A percentile compares a stretch with the other conserved stretches of the same genome.
These are phyloP conservation scores for Hydrophis major DNA, from an alignment of 2,797 vertebrate species.

Conservation along the genomic window DNA sequence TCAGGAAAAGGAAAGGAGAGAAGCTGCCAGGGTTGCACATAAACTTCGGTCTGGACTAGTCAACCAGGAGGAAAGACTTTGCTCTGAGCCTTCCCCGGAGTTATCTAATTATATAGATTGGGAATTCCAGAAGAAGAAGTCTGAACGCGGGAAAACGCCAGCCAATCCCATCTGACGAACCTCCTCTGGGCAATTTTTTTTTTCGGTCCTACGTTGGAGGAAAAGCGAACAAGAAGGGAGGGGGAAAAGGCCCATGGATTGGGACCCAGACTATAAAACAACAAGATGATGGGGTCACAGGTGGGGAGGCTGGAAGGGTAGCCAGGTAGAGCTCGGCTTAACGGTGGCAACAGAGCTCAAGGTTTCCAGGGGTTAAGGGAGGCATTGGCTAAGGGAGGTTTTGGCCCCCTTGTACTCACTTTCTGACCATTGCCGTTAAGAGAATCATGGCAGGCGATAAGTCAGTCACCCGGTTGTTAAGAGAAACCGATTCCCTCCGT, in stretches of 20 bases:
- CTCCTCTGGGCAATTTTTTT: not conserved
- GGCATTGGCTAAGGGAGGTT: not conserved
- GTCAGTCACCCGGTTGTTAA: too few species aligned
- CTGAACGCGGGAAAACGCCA: fast-evolving
- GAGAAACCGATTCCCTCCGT: too few species aligned
- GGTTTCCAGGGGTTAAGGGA: fast-evolving
- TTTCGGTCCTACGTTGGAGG: too few species aligned
- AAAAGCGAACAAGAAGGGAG: fast-evolving
- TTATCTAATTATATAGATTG: not conserved
- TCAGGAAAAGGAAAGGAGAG: not conserved
- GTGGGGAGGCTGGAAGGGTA: not conserved
- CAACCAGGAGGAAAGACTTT: not conserved
- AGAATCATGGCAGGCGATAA: too few species aligned
- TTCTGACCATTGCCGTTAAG: too few species aligned
- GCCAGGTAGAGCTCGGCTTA: not conserved
- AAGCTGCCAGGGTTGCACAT: fast-evolving
- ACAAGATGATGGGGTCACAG: not conserved
- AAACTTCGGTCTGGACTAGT: not conserved
- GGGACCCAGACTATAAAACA: not conserved
- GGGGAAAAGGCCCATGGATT: too few species aligned
- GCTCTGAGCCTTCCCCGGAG: not conserved
- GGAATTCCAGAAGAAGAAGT: not conserved
- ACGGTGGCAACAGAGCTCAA: not conserved
- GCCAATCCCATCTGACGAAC: not conserved
- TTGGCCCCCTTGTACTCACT: not conserved